Percentiles rank a stretch among this genome's conserved stretches.
phyloP scores from a whole-genome alignment of 1,140 invertebrate species.

The Papilio aristodemus region DNA sequence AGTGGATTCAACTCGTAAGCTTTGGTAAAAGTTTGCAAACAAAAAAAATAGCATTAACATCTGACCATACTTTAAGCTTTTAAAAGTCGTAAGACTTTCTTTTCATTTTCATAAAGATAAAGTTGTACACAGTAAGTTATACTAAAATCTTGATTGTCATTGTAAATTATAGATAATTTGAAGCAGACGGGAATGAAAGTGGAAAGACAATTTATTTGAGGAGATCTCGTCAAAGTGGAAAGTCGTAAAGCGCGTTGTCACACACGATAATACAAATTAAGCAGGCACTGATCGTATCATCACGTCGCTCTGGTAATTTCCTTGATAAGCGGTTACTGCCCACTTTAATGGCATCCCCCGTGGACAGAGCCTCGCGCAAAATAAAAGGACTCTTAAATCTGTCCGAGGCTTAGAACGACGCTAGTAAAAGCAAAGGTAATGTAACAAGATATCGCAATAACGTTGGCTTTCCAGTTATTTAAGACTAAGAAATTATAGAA shows the following conservation, averaged over 20 bases:
- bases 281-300: slow-evolving; percentile 27
- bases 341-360: slow-evolving; percentile 28
- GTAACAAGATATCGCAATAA: slow-evolving; percentile 24
- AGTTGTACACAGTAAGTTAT: slow-evolving; percentile 8
- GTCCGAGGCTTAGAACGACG: slow-evolving; percentile 21
- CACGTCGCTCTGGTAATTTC: slow-evolving; percentile 29
- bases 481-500: neutral
- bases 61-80: neutral
- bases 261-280: slow-evolving; percentile 30
- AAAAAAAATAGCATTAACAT: neutral
- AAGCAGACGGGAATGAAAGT: neutral
- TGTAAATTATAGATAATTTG: slow-evolving; percentile 15
- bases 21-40: neutral
- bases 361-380: slow-evolving; percentile 20
- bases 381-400: slow-evolving; percentile 32
- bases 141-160: slow-evolving; percentile 15
- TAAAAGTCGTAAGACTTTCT: neutral
- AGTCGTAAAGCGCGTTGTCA: slow-evolving; percentile 26
- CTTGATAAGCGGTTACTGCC: slow-evolving; percentile 32
- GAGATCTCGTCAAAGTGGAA: slow-evolving; percentile 9
- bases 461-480: neutral
- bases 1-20: neutral
- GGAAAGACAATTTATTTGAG: slow-evolving; percentile 24
- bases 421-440: slow-evolving; percentile 11
- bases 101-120: slow-evolving; percentile 18